Percentiles rank a stretch among this genome's conserved stretches.
phyloP scores from a whole-genome alignment of 1,140 invertebrate species.

The Nymphalis io region DNA sequence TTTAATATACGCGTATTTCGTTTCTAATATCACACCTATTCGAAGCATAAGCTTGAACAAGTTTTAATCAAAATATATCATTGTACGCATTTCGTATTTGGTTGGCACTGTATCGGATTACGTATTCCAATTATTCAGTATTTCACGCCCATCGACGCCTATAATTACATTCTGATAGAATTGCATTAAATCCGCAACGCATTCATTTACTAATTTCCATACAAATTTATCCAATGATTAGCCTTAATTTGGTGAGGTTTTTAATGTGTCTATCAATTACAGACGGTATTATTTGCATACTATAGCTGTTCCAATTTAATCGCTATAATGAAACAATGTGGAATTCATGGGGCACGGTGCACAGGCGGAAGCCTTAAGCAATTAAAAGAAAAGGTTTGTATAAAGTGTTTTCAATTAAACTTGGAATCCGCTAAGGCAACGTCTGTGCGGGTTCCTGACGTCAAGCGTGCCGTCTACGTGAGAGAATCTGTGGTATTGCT shows the following conservation, averaged over 20 bases:
- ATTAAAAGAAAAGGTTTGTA: slow-evolving; percentile 70
- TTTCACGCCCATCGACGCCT: slow-evolving; percentile 73
- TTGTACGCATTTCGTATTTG: slow-evolving; percentile 48
- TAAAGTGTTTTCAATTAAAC: slow-evolving; percentile 74
- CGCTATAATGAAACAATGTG: slow-evolving; percentile 42
- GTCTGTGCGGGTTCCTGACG: slow-evolving; percentile 53
- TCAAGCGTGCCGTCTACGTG: slow-evolving; percentile 51
- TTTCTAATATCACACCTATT: slow-evolving; percentile 34
- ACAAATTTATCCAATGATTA: slow-evolving; percentile 75
- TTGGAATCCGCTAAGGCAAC: slow-evolving; percentile 64
- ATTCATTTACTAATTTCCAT: slow-evolving; percentile 70
- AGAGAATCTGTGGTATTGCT: slow-evolving; percentile 60
- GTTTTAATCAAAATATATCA: slow-evolving; percentile 46
- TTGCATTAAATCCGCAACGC: slow-evolving; percentile 70
- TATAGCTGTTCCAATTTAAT: slow-evolving; percentile 38
- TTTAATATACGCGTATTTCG: slow-evolving; percentile 24
- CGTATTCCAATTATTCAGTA: slow-evolving; percentile 75
- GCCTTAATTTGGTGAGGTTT: slow-evolving; percentile 57
- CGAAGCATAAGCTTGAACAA: slow-evolving; percentile 22
- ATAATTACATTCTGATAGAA: slow-evolving; percentile 77
- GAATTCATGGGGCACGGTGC: slow-evolving; percentile 25
- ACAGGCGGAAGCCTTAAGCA: slow-evolving; percentile 54
- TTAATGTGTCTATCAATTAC: slow-evolving; percentile 45
- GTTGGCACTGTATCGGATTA: slow-evolving; percentile 59
- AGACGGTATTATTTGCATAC: slow-evolving; percentile 44